A percentile compares a stretch with the other conserved stretches of the same genome.
phyloP scores from a whole-genome alignment of 2,888 invertebrate species.

The Aelia acuminata region DNA sequence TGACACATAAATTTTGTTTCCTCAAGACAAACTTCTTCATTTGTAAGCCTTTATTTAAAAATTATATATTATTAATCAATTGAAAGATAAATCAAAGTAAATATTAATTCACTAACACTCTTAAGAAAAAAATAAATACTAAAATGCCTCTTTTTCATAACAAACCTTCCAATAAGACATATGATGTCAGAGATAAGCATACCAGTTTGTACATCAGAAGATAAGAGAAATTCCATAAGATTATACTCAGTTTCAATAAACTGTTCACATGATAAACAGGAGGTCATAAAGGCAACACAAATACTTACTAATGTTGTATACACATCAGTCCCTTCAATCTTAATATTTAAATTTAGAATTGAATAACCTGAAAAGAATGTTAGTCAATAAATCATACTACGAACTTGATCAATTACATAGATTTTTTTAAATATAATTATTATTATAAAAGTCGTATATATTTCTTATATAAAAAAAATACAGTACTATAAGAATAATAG shows the following conservation, averaged over 20 bases:
- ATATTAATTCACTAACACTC: not conserved
- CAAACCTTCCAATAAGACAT: slow-evolving; percentile 40
- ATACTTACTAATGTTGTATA: slow-evolving; percentile 46
- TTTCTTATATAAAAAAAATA: not conserved
- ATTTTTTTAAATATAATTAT: too few relatives aligned
- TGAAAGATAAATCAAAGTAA: not conserved
- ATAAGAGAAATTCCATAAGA: slow-evolving; percentile 8
- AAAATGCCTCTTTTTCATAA: not conserved
- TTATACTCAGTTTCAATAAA: slow-evolving; percentile 20
- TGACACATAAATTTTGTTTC: slow-evolving; percentile 15
- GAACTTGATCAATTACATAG: not conserved
- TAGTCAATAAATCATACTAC: not conserved
- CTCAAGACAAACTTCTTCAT: slow-evolving; percentile 52
- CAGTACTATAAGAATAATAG: not conserved
- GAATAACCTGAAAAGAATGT: slow-evolving; percentile 13
- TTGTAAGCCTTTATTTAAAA: slow-evolving; percentile 45
- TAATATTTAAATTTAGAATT: slow-evolving; percentile 25
- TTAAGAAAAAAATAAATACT: not conserved
- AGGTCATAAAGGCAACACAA: slow-evolving; percentile 33
- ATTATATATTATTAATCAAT: not conserved
- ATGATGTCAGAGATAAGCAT: slow-evolving; percentile 42
- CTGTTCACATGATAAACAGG: not conserved
- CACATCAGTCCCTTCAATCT: slow-evolving; percentile 36
- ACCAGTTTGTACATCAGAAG: slow-evolving; percentile 35
- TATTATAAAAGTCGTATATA: too few relatives aligned